phyloP scores from a whole-genome alignment of 2,113 vertebrate species.

The Alethe castanea region DNA sequence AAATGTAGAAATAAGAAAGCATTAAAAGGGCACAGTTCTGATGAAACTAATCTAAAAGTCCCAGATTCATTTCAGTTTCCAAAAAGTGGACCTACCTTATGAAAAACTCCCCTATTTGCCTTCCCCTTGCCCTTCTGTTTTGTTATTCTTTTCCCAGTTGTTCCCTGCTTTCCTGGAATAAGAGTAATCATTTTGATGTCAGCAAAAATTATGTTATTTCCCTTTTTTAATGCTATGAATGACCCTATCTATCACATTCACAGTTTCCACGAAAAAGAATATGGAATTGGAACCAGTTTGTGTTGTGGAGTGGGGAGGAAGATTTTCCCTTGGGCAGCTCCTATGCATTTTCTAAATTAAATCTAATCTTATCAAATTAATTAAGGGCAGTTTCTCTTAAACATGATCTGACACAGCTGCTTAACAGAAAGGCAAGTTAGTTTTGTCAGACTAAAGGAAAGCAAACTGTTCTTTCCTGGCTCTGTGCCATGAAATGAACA shows the following conservation, averaged over 20 bases:
- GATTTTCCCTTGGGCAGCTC: conserved; percentile 33
- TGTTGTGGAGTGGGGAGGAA: background rate
- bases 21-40: background rate
- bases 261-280: background rate
- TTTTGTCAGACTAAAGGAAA: background rate
- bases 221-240: background rate
- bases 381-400: conserved; percentile 45
- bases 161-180: background rate
- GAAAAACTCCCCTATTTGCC: background rate
- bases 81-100: background rate
- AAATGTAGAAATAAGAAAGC: background rate
- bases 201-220: background rate
- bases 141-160: background rate
- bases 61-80: background rate
- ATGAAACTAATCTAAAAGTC: background rate
- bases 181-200: background rate
- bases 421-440: background rate
- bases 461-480: background rate
- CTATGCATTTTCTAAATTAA: conserved; percentile 43
- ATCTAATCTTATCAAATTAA: conserved; percentile 44
- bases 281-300: background rate
- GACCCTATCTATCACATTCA: background rate
- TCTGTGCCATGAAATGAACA: background rate
- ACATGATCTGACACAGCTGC: conserved; percentile 39
- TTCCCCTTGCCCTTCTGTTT: background rate